Evolutionary conservation across 2,888 invertebrate genomes (phyloP).

Genomic region (Ormia ochracea): DNA sequence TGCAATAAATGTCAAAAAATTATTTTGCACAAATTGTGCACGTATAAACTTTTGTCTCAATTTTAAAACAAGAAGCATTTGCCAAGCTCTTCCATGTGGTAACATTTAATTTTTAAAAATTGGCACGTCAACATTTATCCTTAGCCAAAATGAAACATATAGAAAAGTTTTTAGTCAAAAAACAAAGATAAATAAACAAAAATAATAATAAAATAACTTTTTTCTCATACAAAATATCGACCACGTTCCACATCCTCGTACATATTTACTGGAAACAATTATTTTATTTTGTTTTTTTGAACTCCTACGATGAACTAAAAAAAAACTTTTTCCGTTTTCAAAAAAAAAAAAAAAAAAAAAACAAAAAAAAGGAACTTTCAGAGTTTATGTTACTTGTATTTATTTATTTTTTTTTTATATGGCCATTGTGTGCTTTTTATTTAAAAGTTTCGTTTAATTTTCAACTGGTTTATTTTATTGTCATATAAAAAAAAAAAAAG

Average conservation of each 20-base stretch:
- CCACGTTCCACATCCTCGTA: conserved; percentile 12
- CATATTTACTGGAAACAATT: conserved; percentile 38
- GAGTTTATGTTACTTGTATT: conserved; percentile 18
- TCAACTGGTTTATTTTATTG: conserved; percentile 58
- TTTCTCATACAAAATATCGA: conserved; percentile 8
- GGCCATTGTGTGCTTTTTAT: neutral
- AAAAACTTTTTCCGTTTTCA: conserved; percentile 32
- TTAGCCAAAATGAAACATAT: conserved; percentile 51
- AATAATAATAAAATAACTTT: too few relatives aligned
- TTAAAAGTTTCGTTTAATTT: conserved; percentile 33
- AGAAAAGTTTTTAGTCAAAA: conserved; percentile 20
- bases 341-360: conserved; percentile 17
- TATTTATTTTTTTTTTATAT: conserved; percentile 19
- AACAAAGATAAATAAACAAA: too few relatives aligned
- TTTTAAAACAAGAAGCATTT: conserved; percentile 21
- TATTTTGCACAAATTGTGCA: conserved; percentile 46
- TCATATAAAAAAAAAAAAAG: conserved; percentile 33
- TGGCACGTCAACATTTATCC: conserved; percentile 70
- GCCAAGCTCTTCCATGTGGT: conserved; percentile 48
- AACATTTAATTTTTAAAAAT: conserved; percentile 72
- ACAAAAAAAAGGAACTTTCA: conserved; percentile 15
- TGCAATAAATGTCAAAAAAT: conserved; percentile 61
- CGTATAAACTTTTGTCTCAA: conserved; percentile 58
- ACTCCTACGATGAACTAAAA: conserved; percentile 17
- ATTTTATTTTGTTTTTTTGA: conserved; percentile 22